phyloP scores from a whole-genome alignment of 2,113 vertebrate species.

The Rostratula benghalensis region DNA sequence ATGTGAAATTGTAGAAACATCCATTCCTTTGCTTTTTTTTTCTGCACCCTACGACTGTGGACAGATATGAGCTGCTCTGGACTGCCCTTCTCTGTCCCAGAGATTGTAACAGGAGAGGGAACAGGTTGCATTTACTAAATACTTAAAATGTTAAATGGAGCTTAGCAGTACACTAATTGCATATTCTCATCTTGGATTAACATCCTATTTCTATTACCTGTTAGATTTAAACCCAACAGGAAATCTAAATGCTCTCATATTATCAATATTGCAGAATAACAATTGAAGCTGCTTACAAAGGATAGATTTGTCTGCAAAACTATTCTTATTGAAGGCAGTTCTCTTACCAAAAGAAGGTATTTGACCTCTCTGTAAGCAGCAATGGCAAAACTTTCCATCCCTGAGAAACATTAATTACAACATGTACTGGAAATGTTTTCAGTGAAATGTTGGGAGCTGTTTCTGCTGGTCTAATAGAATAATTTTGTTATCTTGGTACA shows the following conservation, averaged over 20 bases:
- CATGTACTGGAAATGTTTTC: neutral
- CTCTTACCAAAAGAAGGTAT: neutral
- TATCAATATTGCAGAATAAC: neutral
- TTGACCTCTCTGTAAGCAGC: neutral
- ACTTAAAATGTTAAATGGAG: neutral
- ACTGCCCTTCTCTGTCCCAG: neutral
- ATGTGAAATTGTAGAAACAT: fast-evolving
- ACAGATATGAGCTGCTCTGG: neutral
- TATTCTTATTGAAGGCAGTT: neutral
- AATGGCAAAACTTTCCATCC: neutral
- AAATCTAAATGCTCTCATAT: neutral
- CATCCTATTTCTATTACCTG: neutral
- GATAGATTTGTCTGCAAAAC: neutral
- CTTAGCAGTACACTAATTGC: neutral
- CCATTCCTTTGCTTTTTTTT: neutral
- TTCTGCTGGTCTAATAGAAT: neutral
- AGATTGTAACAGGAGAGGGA: neutral
- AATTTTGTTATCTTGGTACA: neutral
- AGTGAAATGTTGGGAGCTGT: neutral
- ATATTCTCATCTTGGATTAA: neutral
- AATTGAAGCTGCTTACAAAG: neutral
- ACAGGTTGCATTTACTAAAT: neutral
- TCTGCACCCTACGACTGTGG: neutral
- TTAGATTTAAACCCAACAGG: neutral
- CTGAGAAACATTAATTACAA: neutral